Evolutionary conservation across 2,888 invertebrate species (phyloP).

Genomic region (Dryobota labecula): DNA sequence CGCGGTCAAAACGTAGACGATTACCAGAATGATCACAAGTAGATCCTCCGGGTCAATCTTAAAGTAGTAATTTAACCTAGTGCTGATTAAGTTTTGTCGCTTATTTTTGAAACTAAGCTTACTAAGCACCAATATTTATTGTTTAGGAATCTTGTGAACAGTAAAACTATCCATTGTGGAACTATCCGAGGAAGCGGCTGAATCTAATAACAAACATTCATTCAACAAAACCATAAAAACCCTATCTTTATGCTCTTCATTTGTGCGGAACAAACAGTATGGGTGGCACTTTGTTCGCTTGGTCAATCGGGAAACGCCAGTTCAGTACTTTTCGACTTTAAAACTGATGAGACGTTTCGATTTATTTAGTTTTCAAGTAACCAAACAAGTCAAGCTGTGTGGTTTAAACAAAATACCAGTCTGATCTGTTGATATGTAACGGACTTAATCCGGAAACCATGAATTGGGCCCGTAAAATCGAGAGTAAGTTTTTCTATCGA

Average conservation of each 20-base stretch:
- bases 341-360: not conserved
- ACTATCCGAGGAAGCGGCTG: too few species aligned
- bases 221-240: too few species aligned
- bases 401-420: not conserved
- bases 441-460: conserved; percentile 5
- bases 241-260: not conserved
- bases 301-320: not conserved
- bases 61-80: too few species aligned
- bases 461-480: conserved; percentile 19
- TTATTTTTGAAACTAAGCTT: too few species aligned
- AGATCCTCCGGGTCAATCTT: too few species aligned
- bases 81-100: too few species aligned
- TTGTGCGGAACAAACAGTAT: not conserved
- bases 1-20: too few species aligned
- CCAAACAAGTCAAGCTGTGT: not conserved
- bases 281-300: not conserved
- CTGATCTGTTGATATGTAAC: not conserved
- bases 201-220: too few species aligned
- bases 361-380: not conserved
- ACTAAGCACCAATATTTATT: too few species aligned
- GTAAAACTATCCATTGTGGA: too few species aligned
- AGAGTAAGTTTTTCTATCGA: conserved; percentile 38
- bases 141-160: too few species aligned
- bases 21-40: too few species aligned
- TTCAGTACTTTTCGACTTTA: not conserved